Percentiles rank a stretch among this genome's conserved stretches.
These are phyloP conservation scores for Spodoptera litura DNA, from an alignment of 1,140 invertebrate species.

Conservation along the genomic window DNA sequence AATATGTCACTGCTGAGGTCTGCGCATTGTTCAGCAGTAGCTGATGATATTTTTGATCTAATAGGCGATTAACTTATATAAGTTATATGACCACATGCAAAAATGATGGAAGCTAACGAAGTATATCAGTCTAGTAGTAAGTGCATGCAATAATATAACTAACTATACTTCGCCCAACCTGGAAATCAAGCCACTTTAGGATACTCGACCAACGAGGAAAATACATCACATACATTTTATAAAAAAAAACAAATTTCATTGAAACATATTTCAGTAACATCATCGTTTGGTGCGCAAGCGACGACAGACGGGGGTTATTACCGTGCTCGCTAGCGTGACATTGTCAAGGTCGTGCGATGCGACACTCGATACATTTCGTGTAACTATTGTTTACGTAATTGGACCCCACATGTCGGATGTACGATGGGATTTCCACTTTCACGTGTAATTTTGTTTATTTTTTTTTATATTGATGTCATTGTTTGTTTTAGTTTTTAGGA, in stretches of 20 bases:
- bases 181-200: not conserved
- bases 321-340: constrained; percentile 54
- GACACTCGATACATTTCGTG: constrained; percentile 47
- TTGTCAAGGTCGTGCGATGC: constrained; percentile 54
- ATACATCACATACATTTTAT: not conserved
- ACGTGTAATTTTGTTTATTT: not conserved
- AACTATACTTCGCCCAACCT: no score
- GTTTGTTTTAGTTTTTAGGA: not conserved
- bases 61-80: no score
- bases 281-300: not conserved
- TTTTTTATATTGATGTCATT: not conserved
- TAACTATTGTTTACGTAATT: constrained; percentile 45
- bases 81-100: no score
- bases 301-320: constrained; percentile 50
- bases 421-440: constrained; percentile 20
- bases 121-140: no score
- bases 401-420: constrained; percentile 20
- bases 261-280: constrained; percentile 19
- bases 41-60: no score
- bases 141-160: no score
- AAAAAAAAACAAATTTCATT: constrained; percentile 36
- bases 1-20: no score
- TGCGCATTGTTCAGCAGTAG: no score
- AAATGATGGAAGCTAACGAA: no score
- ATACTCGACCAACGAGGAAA: not conserved